Conservation (phyloP, 1,140 invertebrate genomes). For the Teleogryllus occipitalis region DNA sequence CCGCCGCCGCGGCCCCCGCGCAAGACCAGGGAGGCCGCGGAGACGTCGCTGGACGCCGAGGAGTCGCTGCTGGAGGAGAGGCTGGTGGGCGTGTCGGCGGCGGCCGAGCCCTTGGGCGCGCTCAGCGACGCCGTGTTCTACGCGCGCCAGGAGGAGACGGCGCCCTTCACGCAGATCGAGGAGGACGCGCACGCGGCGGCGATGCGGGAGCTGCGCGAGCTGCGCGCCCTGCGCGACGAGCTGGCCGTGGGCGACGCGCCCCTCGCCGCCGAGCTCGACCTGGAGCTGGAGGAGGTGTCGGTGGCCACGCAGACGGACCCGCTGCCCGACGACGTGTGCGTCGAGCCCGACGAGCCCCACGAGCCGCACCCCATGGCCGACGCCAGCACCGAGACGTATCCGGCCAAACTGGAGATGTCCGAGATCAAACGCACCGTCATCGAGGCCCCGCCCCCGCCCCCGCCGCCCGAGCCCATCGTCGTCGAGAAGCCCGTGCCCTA, state of each 20-base stretch:
- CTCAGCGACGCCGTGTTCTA: slow-evolving; percentile 17
- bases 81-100: slow-evolving; percentile 14
- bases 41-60: not conserved
- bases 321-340: slow-evolving; percentile 57
- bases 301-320: slow-evolving; percentile 75
- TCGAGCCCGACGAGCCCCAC: slow-evolving; percentile 39
- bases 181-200: not conserved
- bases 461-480: slow-evolving; percentile 17
- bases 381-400: slow-evolving; percentile 16
- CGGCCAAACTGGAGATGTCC: not conserved
- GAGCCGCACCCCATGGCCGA: not conserved
- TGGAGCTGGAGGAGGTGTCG: slow-evolving; percentile 46
- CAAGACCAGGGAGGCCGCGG: slow-evolving; percentile 27
- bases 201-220: not conserved
- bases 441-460: not conserved
- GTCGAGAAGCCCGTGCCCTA: slow-evolving; percentile 31
- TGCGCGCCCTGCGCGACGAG: not conserved
- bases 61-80: slow-evolving; percentile 3
- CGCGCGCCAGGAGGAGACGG: not conserved
- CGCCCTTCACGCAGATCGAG: not conserved
- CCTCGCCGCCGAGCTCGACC: not conserved
- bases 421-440: not conserved
- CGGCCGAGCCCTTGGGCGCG: slow-evolving; percentile 4
- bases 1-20: slow-evolving; percentile 69
- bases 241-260: not conserved